Base-by-base conservation (phyloP, 2,888 invertebrate species). In the Eretmocerus hayati region DNA sequence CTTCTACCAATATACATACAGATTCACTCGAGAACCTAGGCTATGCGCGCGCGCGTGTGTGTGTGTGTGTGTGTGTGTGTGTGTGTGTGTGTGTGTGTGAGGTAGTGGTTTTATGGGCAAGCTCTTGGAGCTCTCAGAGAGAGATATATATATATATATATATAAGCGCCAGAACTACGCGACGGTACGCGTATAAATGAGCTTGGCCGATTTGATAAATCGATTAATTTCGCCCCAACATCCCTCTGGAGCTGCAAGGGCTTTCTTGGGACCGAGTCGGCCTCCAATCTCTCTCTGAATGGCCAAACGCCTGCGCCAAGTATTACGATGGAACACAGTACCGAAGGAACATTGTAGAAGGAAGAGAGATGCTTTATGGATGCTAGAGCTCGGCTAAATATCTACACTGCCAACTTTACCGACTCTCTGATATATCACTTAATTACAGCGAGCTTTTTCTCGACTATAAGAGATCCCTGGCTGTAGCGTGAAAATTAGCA, bases 401-500 rank as follows among this genome's bases (percentile, higher is more conserved):
- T n/a, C 33, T 33, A 5, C 5, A 13, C 33, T 8, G 33, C 11
- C 6, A 36, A 18, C 36, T 18, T 36, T 26, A 11, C n/a, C 6
- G n/a, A 33, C 36, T 15, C 36, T 6, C 11, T 46, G 40, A 46
- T 23, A 33, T 46, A 46, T 46, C 46, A 15, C 46, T 46, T 33
- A 40, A 46, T 46, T 46, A 46, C 31, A 6, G 8, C 8, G 18
- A 4, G 33, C 16, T 8, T 11, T 35, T 37, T 48, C 35, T 41
- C 42, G 36, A 52, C 48, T 54, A 53, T 53, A 46, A 57, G 54
- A 39, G 53, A 53, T 56, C 50, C 53, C 55, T 55, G n/a, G n/a
- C n/a, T n/a, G n/a, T n/a, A n/a, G n/a, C n/a, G n/a, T n/a, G n/a
- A n/a, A n/a, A n/a, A n/a, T n/a, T n/a, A n/a, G n/a, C n/a, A n/a